phyloP scores from a whole-genome alignment of 1,140 invertebrate genomes.

The Calephelis virginiensis region DNA sequence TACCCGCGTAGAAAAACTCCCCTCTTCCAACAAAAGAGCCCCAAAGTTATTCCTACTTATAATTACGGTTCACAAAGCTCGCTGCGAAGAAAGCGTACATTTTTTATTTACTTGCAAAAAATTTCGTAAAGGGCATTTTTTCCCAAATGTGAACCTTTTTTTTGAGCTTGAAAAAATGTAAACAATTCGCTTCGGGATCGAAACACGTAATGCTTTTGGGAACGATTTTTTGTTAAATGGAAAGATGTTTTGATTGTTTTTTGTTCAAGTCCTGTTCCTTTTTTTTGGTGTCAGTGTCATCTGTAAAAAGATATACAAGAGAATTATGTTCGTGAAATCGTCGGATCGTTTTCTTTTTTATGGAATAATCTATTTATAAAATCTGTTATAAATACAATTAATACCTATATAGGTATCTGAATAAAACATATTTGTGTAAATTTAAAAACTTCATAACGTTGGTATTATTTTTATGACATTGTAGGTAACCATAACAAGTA shows the following conservation, averaged over 20 bases:
- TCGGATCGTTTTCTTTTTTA: too few species aligned
- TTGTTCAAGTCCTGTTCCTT: background rate
- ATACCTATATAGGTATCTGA: too few species aligned
- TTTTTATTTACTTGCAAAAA: slow-evolving; percentile 65
- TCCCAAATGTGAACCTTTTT: slow-evolving; percentile 49
- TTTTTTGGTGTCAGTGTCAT: background rate
- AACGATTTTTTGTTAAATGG: background rate
- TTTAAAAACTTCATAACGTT: too few species aligned
- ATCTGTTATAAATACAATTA: too few species aligned
- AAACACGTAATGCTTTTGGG: slow-evolving; percentile 16
- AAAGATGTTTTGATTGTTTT: slow-evolving; percentile 4
- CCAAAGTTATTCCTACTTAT: slow-evolving; percentile 74
- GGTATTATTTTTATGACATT: too few species aligned
- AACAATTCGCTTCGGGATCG: slow-evolving; percentile 55
- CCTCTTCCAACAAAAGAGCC: slow-evolving; percentile 65
- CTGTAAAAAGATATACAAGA: too few species aligned
- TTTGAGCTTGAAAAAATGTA: slow-evolving; percentile 69
- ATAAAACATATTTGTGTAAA: too few species aligned
- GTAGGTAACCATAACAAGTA: too few species aligned
- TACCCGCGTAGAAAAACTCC: slow-evolving; percentile 71
- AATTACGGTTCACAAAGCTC: slow-evolving; percentile 69
- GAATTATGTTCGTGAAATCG: too few species aligned
- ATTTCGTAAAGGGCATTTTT: slow-evolving; percentile 58
- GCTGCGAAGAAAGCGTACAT: slow-evolving; percentile 54
- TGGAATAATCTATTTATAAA: too few species aligned